Evolutionary conservation across 2,888 invertebrate genomes (phyloP).

Genomic region (Sesia bembeciformis): DNA sequence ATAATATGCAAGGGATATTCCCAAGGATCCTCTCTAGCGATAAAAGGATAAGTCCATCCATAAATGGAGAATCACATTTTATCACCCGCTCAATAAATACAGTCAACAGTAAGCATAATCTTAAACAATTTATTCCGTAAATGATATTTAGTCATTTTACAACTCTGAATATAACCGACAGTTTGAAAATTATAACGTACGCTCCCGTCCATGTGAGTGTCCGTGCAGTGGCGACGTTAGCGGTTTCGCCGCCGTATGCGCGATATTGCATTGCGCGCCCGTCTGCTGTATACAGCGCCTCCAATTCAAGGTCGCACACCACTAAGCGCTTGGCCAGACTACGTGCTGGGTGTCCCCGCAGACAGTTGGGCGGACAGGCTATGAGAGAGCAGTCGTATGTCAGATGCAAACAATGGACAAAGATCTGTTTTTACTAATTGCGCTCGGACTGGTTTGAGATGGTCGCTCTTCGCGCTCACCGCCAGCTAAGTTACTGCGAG

Average conservation of each 20-base stretch:
- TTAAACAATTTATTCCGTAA: constrained; percentile 68
- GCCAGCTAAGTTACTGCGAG: too few relatives aligned
- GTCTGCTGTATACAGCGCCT: constrained; percentile 6
- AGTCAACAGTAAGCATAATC: constrained; percentile 74
- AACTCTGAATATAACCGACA: constrained; percentile 52
- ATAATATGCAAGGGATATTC: constrained; percentile 72
- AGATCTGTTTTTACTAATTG: too few relatives aligned
- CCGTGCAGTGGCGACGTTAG: constrained; percentile 9
- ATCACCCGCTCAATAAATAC: constrained; percentile 73
- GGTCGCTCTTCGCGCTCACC: too few relatives aligned
- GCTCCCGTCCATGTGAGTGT: constrained; percentile 7
- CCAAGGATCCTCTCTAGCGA: constrained; percentile 67
- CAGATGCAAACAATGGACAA: too few relatives aligned
- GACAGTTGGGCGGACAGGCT: too few relatives aligned
- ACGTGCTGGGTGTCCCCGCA: too few relatives aligned
- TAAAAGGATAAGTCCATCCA: constrained; percentile 65
- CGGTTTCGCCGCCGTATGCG: constrained; percentile 20
- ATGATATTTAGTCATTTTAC: constrained; percentile 68
- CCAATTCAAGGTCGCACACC: neutral
- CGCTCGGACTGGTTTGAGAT: too few relatives aligned
- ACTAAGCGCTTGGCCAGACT: too few relatives aligned
- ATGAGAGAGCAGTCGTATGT: too few relatives aligned
- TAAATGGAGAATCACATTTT: constrained; percentile 67
- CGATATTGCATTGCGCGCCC: constrained; percentile 6
- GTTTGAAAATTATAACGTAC: constrained; percentile 44